A percentile compares a stretch with the other conserved stretches of the same genome.
Conservation (phyloP, 92 coral and sea anemone species). For the Blastomussa wellsi region DNA sequence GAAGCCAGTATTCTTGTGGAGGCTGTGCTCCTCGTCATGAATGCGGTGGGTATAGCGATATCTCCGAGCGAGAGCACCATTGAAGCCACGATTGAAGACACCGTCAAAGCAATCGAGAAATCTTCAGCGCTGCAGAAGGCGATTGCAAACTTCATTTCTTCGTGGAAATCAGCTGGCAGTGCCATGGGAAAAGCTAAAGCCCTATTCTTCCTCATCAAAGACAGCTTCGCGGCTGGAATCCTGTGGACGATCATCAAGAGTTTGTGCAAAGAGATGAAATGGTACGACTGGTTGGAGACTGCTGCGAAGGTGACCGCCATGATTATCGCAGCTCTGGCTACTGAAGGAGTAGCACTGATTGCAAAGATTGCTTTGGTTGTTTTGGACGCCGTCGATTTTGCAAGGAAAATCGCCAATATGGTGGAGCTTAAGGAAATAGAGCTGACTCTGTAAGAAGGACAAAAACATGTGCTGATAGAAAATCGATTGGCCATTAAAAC, state of each 20-base stretch:
- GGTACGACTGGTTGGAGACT: constrained; percentile 51
- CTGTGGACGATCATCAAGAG: constrained; percentile 52
- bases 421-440: constrained; percentile 6
- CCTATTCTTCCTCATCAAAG: constrained; percentile 44
- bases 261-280: constrained; percentile 41
- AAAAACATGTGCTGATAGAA: background rate
- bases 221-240: constrained; percentile 43
- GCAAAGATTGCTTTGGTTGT: constrained; percentile 33
- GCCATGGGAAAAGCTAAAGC: constrained; percentile 54
- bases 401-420: constrained; percentile 24
- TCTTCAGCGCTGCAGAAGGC: constrained; percentile 48
- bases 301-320: constrained; percentile 50
- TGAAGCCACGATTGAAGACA: constrained; percentile 41
- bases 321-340: constrained; percentile 36
- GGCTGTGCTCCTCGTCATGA: constrained; percentile 51
- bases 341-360: constrained; percentile 39
- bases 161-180: constrained; percentile 58
- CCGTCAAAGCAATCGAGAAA: constrained; percentile 40
- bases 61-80: constrained; percentile 35
- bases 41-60: constrained; percentile 40
- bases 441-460: background rate
- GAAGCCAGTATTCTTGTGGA: constrained; percentile 69
- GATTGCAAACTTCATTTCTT: constrained; percentile 33
- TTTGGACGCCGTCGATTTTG: constrained; percentile 22
- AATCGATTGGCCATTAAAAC: background rate